phyloP scores from a whole-genome alignment of 2,113 vertebrate genomes.

The Chloroceryle aenea region DNA sequence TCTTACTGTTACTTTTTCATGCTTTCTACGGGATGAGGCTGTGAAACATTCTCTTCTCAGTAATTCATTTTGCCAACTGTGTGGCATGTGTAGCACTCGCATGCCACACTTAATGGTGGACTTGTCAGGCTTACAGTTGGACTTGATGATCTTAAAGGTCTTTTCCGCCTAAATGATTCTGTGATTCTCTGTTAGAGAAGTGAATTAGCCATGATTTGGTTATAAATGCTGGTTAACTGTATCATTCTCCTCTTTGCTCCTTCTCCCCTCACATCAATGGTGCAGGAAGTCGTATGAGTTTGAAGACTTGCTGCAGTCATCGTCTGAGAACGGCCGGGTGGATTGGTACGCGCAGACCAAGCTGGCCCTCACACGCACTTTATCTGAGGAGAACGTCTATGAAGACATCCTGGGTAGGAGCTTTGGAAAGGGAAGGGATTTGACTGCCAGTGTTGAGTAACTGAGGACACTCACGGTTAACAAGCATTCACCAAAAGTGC shows the following conservation, averaged over 20 bases:
- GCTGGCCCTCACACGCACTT: constrained; percentile 92
- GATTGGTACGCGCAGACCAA: constrained; percentile 94
- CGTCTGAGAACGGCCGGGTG: constrained; percentile 82
- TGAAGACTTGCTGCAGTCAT: constrained; percentile 91
- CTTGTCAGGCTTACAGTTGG: neutral
- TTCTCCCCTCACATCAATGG: neutral
- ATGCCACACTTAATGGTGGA: neutral
- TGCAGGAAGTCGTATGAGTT: constrained; percentile 97
- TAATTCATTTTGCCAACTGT: neutral
- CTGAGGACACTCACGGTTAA: neutral
- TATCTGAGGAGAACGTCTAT: constrained; percentile 97
- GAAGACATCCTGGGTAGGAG: constrained; percentile 95
- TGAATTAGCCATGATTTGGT: neutral
- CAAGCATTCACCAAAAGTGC: neutral
- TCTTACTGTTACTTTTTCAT: neutral
- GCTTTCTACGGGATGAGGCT: neutral
- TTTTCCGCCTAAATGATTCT: neutral
- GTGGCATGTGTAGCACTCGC: no score
- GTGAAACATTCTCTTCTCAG: neutral
- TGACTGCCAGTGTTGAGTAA: neutral
- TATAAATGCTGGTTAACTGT: neutral
- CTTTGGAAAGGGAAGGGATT: neutral
- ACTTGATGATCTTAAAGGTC: neutral
- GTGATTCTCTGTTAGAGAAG: neutral
- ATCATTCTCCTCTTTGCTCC: neutral